phyloP scores from a whole-genome alignment of 2,888 invertebrate genomes.

The Macaria notata region DNA sequence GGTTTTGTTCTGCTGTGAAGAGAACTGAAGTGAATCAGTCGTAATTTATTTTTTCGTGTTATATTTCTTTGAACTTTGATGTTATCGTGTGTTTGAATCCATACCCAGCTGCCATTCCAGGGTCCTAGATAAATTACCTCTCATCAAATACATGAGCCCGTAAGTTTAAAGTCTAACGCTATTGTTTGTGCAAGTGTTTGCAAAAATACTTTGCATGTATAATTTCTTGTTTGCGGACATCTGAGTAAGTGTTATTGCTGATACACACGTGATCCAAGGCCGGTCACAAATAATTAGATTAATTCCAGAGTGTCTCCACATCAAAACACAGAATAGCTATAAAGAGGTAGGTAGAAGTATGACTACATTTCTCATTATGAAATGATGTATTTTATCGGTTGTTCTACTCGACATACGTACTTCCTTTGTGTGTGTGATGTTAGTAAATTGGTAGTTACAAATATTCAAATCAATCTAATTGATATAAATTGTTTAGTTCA shows the following conservation, averaged over 20 bases:
- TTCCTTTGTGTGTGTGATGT: constrained; percentile 41
- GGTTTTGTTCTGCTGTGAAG: not conserved
- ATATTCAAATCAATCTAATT: constrained; percentile 14
- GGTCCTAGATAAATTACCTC: not conserved
- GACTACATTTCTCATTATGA: constrained; percentile 54
- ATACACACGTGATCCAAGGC: constrained; percentile 66
- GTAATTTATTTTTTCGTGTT: constrained; percentile 48
- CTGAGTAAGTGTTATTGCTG: constrained; percentile 55
- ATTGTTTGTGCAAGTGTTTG: constrained; percentile 19
- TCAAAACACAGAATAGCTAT: constrained; percentile 5
- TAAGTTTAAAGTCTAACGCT: constrained; percentile 18
- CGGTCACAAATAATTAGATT: constrained; percentile 45
- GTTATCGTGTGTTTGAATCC: constrained; percentile 1
- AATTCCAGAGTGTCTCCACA: constrained; percentile 21
- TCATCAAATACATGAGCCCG: constrained; percentile 11
- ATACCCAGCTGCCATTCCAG: not conserved
- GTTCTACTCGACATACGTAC: constrained; percentile 34
- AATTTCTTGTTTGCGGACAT: constrained; percentile 43
- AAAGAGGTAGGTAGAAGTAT: constrained; percentile 3
- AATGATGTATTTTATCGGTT: constrained; percentile 46
- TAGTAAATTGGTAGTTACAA: constrained; percentile 5
- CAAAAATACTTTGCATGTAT: constrained; percentile 34
- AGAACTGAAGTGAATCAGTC: constrained; percentile 56
- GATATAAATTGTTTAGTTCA: constrained; percentile 26
- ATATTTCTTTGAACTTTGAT: constrained; percentile 14